These are phyloP conservation scores for Clarias platycephalus DNA, from an alignment of 2,797 vertebrate species.

Conservation along the genomic window DNA sequence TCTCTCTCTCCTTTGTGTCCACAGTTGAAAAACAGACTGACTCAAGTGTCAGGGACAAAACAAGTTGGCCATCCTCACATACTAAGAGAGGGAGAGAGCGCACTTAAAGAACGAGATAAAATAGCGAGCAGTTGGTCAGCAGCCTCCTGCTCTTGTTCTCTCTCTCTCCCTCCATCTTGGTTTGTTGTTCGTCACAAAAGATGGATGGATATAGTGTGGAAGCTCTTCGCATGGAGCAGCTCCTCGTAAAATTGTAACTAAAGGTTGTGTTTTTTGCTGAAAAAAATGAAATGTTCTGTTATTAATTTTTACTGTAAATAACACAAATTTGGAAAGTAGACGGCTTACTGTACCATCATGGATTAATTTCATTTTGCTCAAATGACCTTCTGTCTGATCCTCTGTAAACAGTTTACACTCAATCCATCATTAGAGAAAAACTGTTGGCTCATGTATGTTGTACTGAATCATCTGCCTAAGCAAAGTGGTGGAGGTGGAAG, in stretches of 20 bases:
- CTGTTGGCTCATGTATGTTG: conserved; percentile 34
- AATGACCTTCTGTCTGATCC: conserved; percentile 29
- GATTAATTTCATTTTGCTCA: conserved; percentile 37
- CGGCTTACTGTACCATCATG: conserved; percentile 19
- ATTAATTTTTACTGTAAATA: conserved; percentile 22
- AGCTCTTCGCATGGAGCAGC: conserved; percentile 75
- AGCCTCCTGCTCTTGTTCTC: conserved; percentile 60
- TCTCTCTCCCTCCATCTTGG: conserved; percentile 68
- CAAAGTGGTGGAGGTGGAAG: conserved; percentile 19
- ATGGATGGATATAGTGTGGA: conserved; percentile 79
- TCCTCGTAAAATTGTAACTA: conserved; percentile 73
- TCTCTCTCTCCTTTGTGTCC: conserved; percentile 74
- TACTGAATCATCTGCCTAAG: conserved; percentile 17
- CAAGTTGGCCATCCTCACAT: conserved; percentile 72
- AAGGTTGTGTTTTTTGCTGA: conserved; percentile 50
- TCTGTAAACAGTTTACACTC: conserved; percentile 24
- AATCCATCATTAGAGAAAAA: conserved; percentile 17
- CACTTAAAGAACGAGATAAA: conserved; percentile 73
- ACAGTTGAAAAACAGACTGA: conserved; percentile 82
- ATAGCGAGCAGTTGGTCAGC: conserved; percentile 50
- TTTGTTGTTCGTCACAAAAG: conserved; percentile 77
- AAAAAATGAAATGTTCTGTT: conserved; percentile 59
- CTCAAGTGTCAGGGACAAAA: conserved; percentile 77
- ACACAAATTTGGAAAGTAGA: not conserved
- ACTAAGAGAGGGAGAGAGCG: conserved; percentile 73